Base-by-base conservation (phyloP, 2,113 vertebrate genomes). In the Hippocampus comes region DNA sequence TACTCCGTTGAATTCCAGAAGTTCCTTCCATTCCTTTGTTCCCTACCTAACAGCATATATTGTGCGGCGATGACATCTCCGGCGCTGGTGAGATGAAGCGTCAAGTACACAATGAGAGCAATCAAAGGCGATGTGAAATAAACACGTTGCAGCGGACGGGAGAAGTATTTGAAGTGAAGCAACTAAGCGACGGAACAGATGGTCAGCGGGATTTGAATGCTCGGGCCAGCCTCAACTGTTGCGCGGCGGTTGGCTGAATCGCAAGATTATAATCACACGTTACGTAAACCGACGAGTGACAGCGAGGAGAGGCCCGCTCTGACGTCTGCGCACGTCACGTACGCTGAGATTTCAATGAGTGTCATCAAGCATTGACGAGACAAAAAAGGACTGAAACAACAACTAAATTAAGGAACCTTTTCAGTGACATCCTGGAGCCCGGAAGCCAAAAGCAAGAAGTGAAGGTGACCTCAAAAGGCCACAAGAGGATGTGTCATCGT, bases 131-230 rank as follows among this genome's bases (percentile, higher is more conserved):
- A 42, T 66, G 23, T 48, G 64, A 66, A 14, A 42, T 42, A 27
- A 49, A 49, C 64, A 66, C 42, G 15, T 66, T 27, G 23, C n/a
- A 66, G n/a, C 9, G n/a, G 15, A 73, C 63, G 67, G 67, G 56
- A 73, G 77, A 83, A 84, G 60, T 82, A 76, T 78, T 80, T 85
- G 67, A 86, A 82, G 82, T 71, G 85, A 81, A 80, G 69, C 82
- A 82, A 84, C 76, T 81, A 84, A 91, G 84, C 87, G 84, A 69
- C 70, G 71, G 87, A 93, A 87, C 94, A 96, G 94, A 96, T 95
- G 94, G 92, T 89, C 86, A 81, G 67, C 66, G 78, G 74, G 84
- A 78, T 76, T 82, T 73, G 85, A 86, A 87, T 82, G 82, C 86
- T 69, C 74, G 64, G 85, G 86, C 84, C 82, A 83, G 88, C 88